Conservation (phyloP, 1,140 invertebrate genomes). For the Temnothorax nylanderi region DNA sequence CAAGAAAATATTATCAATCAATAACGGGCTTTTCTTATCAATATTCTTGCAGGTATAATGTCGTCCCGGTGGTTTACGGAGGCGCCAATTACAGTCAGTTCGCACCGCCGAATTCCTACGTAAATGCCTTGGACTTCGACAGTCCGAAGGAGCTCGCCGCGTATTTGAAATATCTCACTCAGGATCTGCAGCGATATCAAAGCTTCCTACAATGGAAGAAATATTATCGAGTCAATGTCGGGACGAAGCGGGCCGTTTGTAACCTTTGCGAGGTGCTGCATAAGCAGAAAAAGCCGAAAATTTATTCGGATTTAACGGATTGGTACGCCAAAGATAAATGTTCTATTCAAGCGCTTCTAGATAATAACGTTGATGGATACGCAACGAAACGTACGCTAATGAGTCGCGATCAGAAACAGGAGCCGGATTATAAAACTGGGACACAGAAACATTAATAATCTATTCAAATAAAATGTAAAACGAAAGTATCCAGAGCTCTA, state of each 20-base stretch:
- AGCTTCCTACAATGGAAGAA: slow-evolving; percentile 86
- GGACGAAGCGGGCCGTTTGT: slow-evolving; percentile 60
- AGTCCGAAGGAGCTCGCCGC: slow-evolving; percentile 84
- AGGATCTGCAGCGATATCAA: slow-evolving; percentile 82
- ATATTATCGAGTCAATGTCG: slow-evolving; percentile 74
- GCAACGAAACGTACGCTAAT: slow-evolving; percentile 24
- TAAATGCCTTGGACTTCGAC: slow-evolving; percentile 87
- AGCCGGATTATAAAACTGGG: background rate
- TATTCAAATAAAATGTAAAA: background rate
- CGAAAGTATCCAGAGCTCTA: background rate
- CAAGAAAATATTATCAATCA: background rate
- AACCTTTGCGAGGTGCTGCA: slow-evolving; percentile 76
- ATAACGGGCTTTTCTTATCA: slow-evolving; percentile 19
- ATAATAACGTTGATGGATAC: background rate
- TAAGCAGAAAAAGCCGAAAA: slow-evolving; percentile 33
- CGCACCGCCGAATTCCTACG: slow-evolving; percentile 87
- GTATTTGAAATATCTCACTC: slow-evolving; percentile 85
- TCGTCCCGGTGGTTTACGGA: slow-evolving; percentile 87
- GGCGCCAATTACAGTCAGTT: slow-evolving; percentile 85
- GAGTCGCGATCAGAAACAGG: background rate
- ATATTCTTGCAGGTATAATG: slow-evolving; percentile 77
- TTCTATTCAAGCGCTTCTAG: slow-evolving; percentile 67
- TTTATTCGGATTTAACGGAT: slow-evolving; percentile 63
- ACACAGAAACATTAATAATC: background rate
- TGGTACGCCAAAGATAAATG: slow-evolving; percentile 76